These are phyloP conservation scores for Mobula birostris DNA, from an alignment of 2,113 vertebrate species.

Conservation along the genomic window DNA sequence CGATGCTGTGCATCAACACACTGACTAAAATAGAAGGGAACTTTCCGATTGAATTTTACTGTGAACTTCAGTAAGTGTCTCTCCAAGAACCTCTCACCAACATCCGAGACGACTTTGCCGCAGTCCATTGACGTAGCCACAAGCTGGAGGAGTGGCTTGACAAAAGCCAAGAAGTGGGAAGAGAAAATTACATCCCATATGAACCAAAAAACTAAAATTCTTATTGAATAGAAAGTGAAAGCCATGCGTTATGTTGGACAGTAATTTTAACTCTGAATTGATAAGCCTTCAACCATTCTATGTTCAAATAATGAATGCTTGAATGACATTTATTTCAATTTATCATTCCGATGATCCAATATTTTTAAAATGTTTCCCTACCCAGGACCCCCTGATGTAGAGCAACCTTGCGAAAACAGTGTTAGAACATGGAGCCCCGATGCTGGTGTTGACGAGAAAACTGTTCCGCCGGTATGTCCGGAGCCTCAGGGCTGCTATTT, in stretches of 20 bases:
- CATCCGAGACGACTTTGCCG: too few species aligned
- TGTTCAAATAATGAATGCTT: background rate
- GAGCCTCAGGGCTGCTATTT: conserved; percentile 89
- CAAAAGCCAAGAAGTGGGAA: too few species aligned
- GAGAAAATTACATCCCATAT: too few species aligned
- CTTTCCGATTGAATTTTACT: background rate
- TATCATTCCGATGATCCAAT: background rate
- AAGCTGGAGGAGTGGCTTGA: too few species aligned
- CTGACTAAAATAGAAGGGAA: conserved; percentile 14
- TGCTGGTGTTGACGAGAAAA: conserved; percentile 69
- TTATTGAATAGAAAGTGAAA: background rate
- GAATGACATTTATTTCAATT: background rate
- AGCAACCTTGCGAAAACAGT: conserved; percentile 88
- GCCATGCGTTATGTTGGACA: background rate
- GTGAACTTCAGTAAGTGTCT: background rate
- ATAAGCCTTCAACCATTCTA: background rate
- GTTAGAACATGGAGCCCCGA: conserved; percentile 95
- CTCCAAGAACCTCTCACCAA: too few species aligned
- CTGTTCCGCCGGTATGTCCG: conserved; percentile 67
- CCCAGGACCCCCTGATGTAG: conserved; percentile 91
- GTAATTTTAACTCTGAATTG: background rate
- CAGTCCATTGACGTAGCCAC: too few species aligned
- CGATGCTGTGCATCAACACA: background rate
- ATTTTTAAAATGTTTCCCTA: conserved; percentile 36
- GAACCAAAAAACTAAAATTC: background rate